Conservation (phyloP, 2,888 invertebrate species). For the Nemapogon koenigi region DNA sequence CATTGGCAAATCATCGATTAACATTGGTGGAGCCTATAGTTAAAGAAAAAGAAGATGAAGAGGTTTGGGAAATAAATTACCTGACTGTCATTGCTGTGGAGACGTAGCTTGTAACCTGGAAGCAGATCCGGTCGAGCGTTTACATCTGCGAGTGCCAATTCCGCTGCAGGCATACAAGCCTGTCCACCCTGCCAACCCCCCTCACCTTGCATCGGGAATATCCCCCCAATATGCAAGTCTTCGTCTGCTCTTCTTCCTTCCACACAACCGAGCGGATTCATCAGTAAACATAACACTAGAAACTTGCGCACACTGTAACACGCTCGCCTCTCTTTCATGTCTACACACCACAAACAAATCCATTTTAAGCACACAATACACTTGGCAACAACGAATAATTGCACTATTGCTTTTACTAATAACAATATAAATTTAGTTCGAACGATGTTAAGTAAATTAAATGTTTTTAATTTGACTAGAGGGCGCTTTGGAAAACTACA, state of each 20-base stretch:
- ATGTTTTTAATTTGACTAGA: constrained; percentile 58
- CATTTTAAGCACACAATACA: constrained; percentile 34
- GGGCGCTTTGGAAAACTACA: constrained; percentile 58
- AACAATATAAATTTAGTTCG: constrained; percentile 56
- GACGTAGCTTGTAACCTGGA: constrained; percentile 87
- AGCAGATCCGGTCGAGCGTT: constrained; percentile 87
- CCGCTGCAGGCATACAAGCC: constrained; percentile 97
- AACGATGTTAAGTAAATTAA: constrained; percentile 28
- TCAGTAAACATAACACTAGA: constrained; percentile 26
- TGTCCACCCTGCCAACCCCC: constrained; percentile 99
- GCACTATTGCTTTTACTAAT: constrained; percentile 55
- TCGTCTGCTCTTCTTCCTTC: constrained; percentile 61
- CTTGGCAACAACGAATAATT: constrained; percentile 59
- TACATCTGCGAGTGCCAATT: constrained; percentile 95
- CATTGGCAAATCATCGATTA: too few relatives aligned
- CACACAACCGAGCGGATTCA: constrained; percentile 35
- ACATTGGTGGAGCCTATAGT: too few relatives aligned
- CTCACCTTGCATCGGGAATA: constrained; percentile 96
- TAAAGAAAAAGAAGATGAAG: too few relatives aligned
- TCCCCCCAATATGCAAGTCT: constrained; percentile 94
- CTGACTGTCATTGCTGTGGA: constrained; percentile 97
- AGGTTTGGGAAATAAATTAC: too few relatives aligned
- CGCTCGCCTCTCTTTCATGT: constrained; percentile 16
- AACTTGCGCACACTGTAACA: constrained; percentile 22
- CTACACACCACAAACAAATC: constrained; percentile 22